These are phyloP conservation scores for Oxygymnocypris stewartii DNA, from an alignment of 2,113 vertebrate species.

Conservation along the genomic window DNA sequence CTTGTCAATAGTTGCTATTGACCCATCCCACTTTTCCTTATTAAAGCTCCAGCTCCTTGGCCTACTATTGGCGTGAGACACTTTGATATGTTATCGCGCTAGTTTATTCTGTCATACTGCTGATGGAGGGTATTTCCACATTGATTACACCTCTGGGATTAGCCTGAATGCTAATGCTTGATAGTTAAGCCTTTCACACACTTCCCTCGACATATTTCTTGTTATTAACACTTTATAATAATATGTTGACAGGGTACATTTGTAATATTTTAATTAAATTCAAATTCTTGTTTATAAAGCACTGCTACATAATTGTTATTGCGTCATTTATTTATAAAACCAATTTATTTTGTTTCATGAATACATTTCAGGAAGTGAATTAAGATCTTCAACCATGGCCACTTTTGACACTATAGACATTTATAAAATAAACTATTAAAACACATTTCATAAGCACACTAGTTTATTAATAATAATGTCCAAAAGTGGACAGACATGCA, in stretches of 20 bases:
- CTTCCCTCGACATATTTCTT: background rate
- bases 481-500: background rate
- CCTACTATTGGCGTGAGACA: slow-evolving; percentile 62
- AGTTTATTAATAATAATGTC: background rate
- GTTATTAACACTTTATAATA: slow-evolving; percentile 15
- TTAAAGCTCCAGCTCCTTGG: slow-evolving; percentile 65
- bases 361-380: background rate
- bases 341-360: background rate
- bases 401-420: background rate
- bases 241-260: background rate
- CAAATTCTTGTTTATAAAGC: background rate
- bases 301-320: background rate
- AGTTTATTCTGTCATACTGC: slow-evolving; percentile 70
- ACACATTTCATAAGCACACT: background rate
- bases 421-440: background rate
- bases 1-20: slow-evolving; percentile 72
- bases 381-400: background rate
- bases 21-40: slow-evolving; percentile 72
- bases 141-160: slow-evolving; percentile 76
- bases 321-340: background rate
- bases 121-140: slow-evolving; percentile 72
- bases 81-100: slow-evolving; percentile 67
- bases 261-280: background rate
- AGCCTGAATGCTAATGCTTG: slow-evolving; percentile 70
- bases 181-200: slow-evolving; percentile 17